Evolutionary conservation across 2,888 invertebrate genomes (phyloP).

Genomic region (Caenorhabditis parvicauda): DNA sequence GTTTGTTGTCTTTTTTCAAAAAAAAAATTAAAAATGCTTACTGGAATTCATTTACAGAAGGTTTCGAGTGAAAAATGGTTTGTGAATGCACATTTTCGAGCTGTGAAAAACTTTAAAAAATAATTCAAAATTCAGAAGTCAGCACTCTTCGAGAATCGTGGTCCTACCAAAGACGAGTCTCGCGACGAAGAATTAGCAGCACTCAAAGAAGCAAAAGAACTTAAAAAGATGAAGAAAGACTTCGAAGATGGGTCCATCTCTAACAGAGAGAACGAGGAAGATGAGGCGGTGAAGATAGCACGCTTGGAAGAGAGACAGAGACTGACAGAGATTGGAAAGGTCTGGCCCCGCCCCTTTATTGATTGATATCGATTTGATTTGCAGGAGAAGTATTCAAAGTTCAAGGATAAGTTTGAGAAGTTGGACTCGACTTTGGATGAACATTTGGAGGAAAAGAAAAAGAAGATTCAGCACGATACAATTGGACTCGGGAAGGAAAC

Average conservation of each 20-base stretch:
- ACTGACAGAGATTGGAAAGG: conserved; percentile 43
- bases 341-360: conserved; percentile 5
- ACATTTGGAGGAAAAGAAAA: conserved; percentile 50
- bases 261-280: conserved; percentile 39
- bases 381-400: conserved; percentile 54
- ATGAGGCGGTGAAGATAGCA: conserved; percentile 34
- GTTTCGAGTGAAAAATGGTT: background rate
- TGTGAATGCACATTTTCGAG: background rate
- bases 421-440: conserved; percentile 48
- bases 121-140: conserved; percentile 46
- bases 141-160: conserved; percentile 50
- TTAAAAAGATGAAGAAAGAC: conserved; percentile 52
- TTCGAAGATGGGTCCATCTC: conserved; percentile 42
- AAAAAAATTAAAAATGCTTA: background rate
- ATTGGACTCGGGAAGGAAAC: conserved; percentile 51
- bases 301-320: conserved; percentile 43
- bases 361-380: conserved; percentile 5
- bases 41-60: background rate
- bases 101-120: background rate
- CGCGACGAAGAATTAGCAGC: conserved; percentile 53
- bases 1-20: background rate
- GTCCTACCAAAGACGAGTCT: conserved; percentile 47
- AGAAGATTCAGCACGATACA: conserved; percentile 36
- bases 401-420: conserved; percentile 59
- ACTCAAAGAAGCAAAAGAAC: conserved; percentile 42